phyloP scores from a whole-genome alignment of 1,140 invertebrate genomes.

The Acyrthosiphon pisum region DNA sequence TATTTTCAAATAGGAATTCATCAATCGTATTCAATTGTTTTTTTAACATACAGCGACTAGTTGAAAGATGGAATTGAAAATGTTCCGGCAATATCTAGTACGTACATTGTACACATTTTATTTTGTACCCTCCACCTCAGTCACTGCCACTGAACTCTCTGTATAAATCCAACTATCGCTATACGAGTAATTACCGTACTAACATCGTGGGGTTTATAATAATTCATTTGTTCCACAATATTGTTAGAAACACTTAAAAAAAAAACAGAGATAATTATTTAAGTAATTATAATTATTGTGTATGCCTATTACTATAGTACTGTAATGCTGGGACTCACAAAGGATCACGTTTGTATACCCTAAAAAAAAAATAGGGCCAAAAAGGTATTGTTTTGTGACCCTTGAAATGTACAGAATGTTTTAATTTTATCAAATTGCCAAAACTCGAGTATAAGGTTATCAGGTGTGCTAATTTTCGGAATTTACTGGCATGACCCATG shows the following conservation, averaged over 20 bases:
- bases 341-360: not conserved
- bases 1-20: not conserved
- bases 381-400: conserved; percentile 5
- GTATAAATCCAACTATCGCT: not conserved
- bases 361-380: conserved; percentile 3
- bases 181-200: not conserved
- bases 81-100: not conserved
- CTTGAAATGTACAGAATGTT: not conserved
- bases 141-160: not conserved
- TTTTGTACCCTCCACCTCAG: not conserved
- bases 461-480: not conserved
- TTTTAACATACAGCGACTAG: not conserved
- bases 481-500: too few species aligned
- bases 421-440: not conserved
- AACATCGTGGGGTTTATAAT: not conserved
- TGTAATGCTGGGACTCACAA: not conserved
- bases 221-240: not conserved
- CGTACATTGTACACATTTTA: too few species aligned
- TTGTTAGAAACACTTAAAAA: not conserved
- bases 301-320: not conserved
- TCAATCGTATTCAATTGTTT: not conserved
- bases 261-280: not conserved
- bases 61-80: not conserved
- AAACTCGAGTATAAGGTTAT: not conserved
- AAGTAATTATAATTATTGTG: conserved; percentile 7